These are phyloP conservation scores for Hydraecia micacea DNA, from an alignment of 2,888 invertebrate genomes.

Conservation along the genomic window DNA sequence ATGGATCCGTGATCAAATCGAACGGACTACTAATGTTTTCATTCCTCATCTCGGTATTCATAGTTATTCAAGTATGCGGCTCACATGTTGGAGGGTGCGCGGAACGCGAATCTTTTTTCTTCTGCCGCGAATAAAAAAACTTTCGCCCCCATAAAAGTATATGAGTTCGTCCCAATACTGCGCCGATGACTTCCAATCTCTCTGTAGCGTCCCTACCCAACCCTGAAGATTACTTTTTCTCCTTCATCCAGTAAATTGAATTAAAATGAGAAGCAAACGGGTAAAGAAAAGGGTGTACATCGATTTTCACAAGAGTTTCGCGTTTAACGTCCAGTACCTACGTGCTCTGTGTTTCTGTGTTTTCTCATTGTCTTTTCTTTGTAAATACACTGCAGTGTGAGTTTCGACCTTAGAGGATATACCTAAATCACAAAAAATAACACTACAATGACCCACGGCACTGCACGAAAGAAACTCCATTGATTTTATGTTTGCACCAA, in stretches of 20 bases:
- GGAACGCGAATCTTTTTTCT: conserved; percentile 86
- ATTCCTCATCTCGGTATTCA: conserved; percentile 77
- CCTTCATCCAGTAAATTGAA: conserved; percentile 89
- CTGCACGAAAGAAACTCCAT: not conserved
- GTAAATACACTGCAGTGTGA: conserved; percentile 4
- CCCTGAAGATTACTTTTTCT: conserved; percentile 89
- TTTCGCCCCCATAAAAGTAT: conserved; percentile 88
- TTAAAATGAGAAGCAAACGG: conserved; percentile 89
- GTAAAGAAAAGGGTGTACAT: conserved; percentile 86
- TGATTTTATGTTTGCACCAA: not conserved
- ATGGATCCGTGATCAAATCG: conserved; percentile 76
- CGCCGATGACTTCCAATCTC: conserved; percentile 89
- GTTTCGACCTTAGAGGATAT: not conserved
- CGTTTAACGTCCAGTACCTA: conserved; percentile 77
- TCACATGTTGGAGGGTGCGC: conserved; percentile 77
- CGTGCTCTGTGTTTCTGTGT: conserved; percentile 69
- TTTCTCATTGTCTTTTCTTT: conserved; percentile 69
- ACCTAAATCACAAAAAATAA: not conserved
- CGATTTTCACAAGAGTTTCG: conserved; percentile 84
- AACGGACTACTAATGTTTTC: conserved; percentile 80
- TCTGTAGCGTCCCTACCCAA: conserved; percentile 87
- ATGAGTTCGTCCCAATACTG: conserved; percentile 89
- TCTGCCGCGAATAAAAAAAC: conserved; percentile 87
- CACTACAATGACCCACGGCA: not conserved
- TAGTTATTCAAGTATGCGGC: conserved; percentile 81